Conservation (phyloP, 2,888 invertebrate species). For the Hoplodrina blanda region DNA sequence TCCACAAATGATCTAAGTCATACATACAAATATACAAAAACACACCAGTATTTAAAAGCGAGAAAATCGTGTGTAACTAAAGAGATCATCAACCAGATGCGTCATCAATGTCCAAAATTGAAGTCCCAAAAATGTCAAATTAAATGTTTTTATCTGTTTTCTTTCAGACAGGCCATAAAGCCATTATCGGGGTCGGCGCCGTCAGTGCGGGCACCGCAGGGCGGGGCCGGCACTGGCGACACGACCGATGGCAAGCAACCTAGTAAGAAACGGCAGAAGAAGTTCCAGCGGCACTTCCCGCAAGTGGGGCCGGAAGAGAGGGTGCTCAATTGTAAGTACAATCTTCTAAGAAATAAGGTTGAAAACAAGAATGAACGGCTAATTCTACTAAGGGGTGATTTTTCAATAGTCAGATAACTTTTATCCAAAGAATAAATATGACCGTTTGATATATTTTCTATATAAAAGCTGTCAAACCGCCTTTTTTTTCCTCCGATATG, state of each 20-base stretch:
- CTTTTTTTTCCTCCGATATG: no score
- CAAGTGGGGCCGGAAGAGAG: conserved; percentile 96
- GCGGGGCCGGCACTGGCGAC: conserved; percentile 77
- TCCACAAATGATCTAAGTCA: not conserved
- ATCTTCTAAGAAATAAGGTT: not conserved
- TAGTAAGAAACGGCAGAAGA: conserved; percentile 95
- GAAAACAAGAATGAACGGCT: not conserved
- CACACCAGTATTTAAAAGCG: not conserved
- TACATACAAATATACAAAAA: not conserved
- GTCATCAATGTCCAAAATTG: not conserved
- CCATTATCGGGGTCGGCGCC: conserved; percentile 91
- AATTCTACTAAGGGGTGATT: no score
- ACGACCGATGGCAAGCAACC: conserved; percentile 88
- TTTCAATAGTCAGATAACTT: no score
- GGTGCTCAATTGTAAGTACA: conserved; percentile 95
- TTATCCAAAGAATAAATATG: no score
- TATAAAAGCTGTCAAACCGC: no score
- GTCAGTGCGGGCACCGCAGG: conserved; percentile 75
- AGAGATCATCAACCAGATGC: no score
- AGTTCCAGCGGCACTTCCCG: conserved; percentile 96
- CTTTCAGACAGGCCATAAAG: conserved; percentile 90
- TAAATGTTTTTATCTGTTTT: conserved; percentile 28
- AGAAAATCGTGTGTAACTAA: no score
- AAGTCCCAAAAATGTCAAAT: not conserved
- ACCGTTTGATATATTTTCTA: no score